These are phyloP conservation scores for Anguilla obscura DNA, from an alignment of 2,797 vertebrate species.

Conservation along the genomic window DNA sequence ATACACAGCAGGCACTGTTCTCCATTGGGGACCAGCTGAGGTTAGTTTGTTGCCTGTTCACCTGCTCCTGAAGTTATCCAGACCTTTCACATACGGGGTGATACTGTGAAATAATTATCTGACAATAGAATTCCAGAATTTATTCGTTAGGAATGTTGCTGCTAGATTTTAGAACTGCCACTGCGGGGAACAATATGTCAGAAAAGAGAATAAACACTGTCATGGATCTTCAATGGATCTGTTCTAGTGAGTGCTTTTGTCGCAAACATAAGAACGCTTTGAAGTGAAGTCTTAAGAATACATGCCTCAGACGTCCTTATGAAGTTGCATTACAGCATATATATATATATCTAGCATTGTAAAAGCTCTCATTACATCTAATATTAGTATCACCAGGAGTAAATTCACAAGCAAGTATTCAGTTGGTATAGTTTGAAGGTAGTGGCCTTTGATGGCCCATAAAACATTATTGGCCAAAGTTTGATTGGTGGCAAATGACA, in stretches of 20 bases:
- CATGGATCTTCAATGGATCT: background rate
- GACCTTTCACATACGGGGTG: background rate
- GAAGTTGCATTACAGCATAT: background rate
- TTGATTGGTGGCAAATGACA: background rate
- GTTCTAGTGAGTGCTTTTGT: background rate
- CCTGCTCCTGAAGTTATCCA: background rate
- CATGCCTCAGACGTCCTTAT: background rate
- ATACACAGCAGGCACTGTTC: background rate
- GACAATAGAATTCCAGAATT: conserved; percentile 59
- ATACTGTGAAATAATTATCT: background rate
- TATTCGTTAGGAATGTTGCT: background rate
- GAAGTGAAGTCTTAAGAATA: background rate
- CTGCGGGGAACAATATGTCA: background rate
- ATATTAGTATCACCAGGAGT: background rate
- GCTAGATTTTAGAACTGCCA: background rate
- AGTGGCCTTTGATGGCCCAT: background rate
- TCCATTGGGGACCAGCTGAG: background rate
- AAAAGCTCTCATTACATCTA: background rate
- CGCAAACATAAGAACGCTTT: background rate
- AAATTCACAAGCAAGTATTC: background rate
- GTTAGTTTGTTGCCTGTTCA: background rate
- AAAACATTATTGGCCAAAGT: background rate
- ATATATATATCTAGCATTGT: background rate
- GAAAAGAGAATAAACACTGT: background rate
- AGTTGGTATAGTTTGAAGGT: background rate